Conservation (phyloP, 2,113 vertebrate genomes). For the Larimichthys crocea region DNA sequence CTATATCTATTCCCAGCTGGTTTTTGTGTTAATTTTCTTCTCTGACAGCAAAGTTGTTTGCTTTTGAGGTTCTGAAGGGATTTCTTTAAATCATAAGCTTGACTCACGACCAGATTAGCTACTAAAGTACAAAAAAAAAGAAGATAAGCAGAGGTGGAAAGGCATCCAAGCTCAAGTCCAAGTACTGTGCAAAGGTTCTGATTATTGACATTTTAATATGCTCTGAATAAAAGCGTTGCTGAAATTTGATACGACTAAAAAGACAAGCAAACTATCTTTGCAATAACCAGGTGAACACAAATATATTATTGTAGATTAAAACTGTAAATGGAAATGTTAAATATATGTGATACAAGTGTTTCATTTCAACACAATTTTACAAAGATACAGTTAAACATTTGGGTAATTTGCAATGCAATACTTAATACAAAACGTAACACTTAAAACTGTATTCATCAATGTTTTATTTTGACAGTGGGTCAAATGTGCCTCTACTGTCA, state of each 20-base stretch:
- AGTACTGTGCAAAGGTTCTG: background rate
- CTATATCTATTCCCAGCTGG: conserved; percentile 23
- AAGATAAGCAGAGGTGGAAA: background rate
- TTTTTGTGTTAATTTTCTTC: conserved; percentile 44
- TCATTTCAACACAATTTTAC: too few species aligned
- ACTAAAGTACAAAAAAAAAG: background rate
- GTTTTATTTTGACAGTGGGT: background rate
- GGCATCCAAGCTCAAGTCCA: background rate
- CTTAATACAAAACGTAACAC: background rate
- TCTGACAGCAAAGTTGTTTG: conserved; percentile 55
- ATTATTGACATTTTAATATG: background rate
- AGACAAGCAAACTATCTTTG: too few species aligned
- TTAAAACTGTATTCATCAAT: too few species aligned
- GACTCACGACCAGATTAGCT: conserved; percentile 30
- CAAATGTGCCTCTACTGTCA: background rate
- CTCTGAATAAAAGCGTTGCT: background rate
- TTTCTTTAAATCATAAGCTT: conserved; percentile 41
- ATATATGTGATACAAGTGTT: too few species aligned
- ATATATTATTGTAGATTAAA: too few species aligned
- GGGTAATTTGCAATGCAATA: too few species aligned
- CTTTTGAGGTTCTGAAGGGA: conserved; percentile 34
- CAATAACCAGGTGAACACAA: too few species aligned
- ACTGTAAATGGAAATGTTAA: too few species aligned
- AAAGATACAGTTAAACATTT: background rate
- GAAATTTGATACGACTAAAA: too few species aligned